Conservation (phyloP, 2,888 invertebrate species). For the Drosophila glabriapex region DNA sequence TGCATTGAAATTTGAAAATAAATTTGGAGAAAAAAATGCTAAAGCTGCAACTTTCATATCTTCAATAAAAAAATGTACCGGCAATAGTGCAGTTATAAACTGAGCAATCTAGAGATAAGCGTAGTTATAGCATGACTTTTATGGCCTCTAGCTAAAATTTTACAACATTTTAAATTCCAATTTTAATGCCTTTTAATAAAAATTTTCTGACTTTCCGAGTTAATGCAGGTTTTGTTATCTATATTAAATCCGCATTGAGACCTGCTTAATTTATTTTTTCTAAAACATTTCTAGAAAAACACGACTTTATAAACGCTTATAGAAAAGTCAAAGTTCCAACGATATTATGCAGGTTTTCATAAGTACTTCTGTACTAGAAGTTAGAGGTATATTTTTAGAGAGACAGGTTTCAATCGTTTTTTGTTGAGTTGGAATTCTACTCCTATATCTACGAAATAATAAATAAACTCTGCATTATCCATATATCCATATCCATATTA, state of each 20-base stretch:
- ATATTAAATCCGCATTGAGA: neutral
- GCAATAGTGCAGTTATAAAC: neutral
- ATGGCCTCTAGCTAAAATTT: neutral
- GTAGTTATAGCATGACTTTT: neutral
- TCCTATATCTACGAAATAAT: neutral
- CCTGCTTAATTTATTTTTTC: neutral
- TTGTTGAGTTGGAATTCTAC: neutral
- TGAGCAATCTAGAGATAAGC: neutral
- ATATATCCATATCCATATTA: too few relatives aligned
- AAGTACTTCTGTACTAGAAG: neutral
- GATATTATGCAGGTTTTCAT: too few relatives aligned
- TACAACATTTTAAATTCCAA: neutral
- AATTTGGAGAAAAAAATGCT: neutral
- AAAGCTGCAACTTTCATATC: too few relatives aligned
- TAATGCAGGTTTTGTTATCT: neutral
- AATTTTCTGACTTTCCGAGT: neutral
- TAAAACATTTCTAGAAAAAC: neutral
- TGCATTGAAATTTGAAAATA: neutral
- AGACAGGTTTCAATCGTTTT: neutral
- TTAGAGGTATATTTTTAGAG: neutral
- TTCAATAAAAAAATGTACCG: too few relatives aligned
- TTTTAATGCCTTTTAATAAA: neutral
- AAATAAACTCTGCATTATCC: neutral
- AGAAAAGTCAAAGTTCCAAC: too few relatives aligned
- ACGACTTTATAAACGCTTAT: too few relatives aligned